phyloP scores from a whole-genome alignment of 2,797 vertebrate genomes.

The Hyperoplus immaculatus region DNA sequence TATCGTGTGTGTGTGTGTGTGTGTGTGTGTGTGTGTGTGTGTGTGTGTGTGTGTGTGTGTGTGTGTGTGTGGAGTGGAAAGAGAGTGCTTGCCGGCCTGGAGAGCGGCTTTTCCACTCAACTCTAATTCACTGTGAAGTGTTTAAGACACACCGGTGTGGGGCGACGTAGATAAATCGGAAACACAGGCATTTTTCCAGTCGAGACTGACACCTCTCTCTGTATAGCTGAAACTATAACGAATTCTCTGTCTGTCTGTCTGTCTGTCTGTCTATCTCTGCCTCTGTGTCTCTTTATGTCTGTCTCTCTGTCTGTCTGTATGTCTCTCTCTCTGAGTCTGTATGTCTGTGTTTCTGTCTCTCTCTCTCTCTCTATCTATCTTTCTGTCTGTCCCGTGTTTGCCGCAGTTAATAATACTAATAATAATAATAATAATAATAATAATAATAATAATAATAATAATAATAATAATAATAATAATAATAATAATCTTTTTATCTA shows the following conservation, averaged over 20 bases:
- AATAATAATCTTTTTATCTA: too few species aligned
- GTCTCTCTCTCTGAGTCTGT: too few species aligned
- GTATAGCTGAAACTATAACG: conserved; percentile 34
- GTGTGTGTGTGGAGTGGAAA: conserved; percentile 58
- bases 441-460: too few species aligned
- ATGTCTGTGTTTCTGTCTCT: too few species aligned
- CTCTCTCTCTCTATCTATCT: too few species aligned
- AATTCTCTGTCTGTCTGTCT: conserved; percentile 2
- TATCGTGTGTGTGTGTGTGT: conserved; percentile 37
- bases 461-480: too few species aligned
- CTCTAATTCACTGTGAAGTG: conserved; percentile 77
- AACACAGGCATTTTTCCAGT: conserved; percentile 52
- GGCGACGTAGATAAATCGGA: conserved; percentile 64
- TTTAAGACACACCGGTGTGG: conserved; percentile 61
- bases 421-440: too few species aligned
- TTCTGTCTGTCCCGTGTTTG: conserved; percentile 1
- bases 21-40: too few species aligned
- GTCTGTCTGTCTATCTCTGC: too few species aligned
- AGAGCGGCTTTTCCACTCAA: conserved; percentile 70
- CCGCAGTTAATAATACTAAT: not conserved
- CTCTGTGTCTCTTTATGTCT: too few species aligned
- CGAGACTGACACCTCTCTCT: conserved; percentile 50
- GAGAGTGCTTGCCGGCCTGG: conserved; percentile 58
- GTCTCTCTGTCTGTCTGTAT: too few species aligned
- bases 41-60: too few species aligned